phyloP scores from a whole-genome alignment of 2,888 invertebrate species.

The Proisotoma minuta region DNA sequence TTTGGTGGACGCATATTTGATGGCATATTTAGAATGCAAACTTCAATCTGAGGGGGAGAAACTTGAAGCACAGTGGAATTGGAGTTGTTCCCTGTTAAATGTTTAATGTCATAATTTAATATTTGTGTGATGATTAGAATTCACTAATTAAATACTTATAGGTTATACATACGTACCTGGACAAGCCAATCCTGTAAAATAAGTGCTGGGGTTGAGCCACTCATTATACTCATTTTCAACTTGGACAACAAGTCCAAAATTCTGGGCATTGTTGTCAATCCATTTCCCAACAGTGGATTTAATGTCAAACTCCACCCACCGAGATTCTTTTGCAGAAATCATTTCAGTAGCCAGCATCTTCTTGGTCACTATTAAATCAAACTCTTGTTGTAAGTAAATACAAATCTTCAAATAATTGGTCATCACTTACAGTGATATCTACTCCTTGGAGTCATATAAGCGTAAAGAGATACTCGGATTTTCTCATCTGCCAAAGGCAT shows the following conservation, averaged over 20 bases:
- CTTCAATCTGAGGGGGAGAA: constrained; percentile 37
- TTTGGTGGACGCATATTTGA: constrained; percentile 11
- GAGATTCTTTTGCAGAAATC: constrained; percentile 50
- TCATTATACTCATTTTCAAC: constrained; percentile 57
- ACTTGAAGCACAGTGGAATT: neutral
- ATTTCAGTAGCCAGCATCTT: constrained; percentile 55
- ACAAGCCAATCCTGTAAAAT: constrained; percentile 26
- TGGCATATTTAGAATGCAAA: constrained; percentile 43
- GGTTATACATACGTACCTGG: neutral
- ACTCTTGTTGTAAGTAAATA: too few relatives aligned
- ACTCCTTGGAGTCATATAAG: constrained; percentile 57
- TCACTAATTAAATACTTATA: too few relatives aligned
- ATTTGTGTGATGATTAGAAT: too few relatives aligned
- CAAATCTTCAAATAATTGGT: neutral
- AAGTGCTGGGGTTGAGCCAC: constrained; percentile 36
- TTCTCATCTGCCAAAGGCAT: constrained; percentile 55
- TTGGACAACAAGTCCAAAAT: constrained; percentile 55
- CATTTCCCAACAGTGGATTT: constrained; percentile 54
- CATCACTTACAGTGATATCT: constrained; percentile 56
- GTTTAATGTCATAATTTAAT: too few relatives aligned
- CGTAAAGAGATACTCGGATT: constrained; percentile 59
- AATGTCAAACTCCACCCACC: constrained; percentile 56
- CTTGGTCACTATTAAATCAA: constrained; percentile 55
- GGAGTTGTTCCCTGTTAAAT: neutral
- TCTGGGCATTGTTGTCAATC: constrained; percentile 51